Evolutionary conservation across 2,113 vertebrate genomes (phyloP), one percentile per base, ranked within the genome.

Genomic region (Rhabdomys dilectus): DNA sequence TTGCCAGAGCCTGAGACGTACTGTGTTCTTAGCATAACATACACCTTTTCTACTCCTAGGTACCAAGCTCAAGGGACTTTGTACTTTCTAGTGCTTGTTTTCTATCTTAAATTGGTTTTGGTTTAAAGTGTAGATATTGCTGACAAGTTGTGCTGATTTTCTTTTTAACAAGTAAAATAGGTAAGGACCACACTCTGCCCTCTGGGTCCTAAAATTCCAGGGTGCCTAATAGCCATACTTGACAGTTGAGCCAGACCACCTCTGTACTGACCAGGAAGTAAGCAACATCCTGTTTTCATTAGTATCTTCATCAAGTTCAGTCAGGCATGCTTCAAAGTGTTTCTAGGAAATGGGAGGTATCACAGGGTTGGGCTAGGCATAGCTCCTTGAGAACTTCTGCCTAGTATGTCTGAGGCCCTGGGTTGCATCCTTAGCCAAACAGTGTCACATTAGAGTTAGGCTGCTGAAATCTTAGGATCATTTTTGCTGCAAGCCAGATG

Each of bases 251-350:
- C 76, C 34, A 70, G 31, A 31, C n/a, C n/a, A 53, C 66, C 39
- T 75, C 72, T 42, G 34, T n/a, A 29, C 68, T 72, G 39, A 36
- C 0, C 5, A 70, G 34, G 19, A 51, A 58, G 19, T 82, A 48
- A 48, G 24, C 16, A 45, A 77, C 48, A 9, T 53, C 48, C 31
- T 56, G 1, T 13, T 0, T 7, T 88, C 15, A 64, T 42, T 48
- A 45, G 15, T 8, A 5, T 24, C n/a, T 10, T 13, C 31, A 34
- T 48, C 89, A 92, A 88, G 75, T 62, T 51, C 51, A 66, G 36
- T 86, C 48, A 81, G n/a, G 26, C 80, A n/a, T 95, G 80, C 68
- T 95, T 90, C 24, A 42, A 78, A 70, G 3, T 86, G 89, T 66
- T 89, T 78, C 91, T 58, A 73, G 64, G 64, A 85, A 45, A 21